Evolutionary conservation across 2,888 invertebrate species (phyloP).

Genomic region (Agrotis clavis): DNA sequence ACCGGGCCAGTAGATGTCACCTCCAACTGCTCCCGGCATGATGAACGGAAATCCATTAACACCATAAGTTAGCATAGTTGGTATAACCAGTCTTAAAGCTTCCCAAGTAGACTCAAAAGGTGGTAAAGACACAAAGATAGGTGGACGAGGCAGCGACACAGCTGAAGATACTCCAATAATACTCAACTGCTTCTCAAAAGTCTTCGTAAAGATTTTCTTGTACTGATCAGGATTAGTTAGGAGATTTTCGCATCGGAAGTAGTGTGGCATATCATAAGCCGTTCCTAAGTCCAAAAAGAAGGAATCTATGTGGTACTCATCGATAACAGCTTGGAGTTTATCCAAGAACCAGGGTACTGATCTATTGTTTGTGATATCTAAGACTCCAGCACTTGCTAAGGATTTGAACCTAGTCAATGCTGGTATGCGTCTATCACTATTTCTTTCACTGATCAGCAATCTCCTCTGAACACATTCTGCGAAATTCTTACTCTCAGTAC

Average conservation of each 20-base stretch:
- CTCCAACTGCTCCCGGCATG: slow-evolving; percentile 98
- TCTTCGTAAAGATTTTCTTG: slow-evolving; percentile 93
- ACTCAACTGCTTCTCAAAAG: slow-evolving; percentile 92
- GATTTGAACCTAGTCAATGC: slow-evolving; percentile 96
- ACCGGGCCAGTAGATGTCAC: slow-evolving; percentile 94
- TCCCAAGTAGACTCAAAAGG: slow-evolving; percentile 97
- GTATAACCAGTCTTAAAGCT: slow-evolving; percentile 95
- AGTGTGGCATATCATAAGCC: slow-evolving; percentile 96
- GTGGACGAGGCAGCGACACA: slow-evolving; percentile 95
- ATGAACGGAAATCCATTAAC: slow-evolving; percentile 98
- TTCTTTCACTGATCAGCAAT: slow-evolving; percentile 95
- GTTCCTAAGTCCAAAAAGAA: slow-evolving; percentile 96
- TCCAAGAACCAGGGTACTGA: slow-evolving; percentile 95
- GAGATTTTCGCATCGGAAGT: slow-evolving; percentile 94
- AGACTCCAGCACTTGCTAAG: slow-evolving; percentile 94
- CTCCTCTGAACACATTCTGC: slow-evolving; percentile 94
- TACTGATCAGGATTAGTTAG: slow-evolving; percentile 96
- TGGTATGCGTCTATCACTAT: slow-evolving; percentile 95
- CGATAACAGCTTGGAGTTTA: slow-evolving; percentile 93
- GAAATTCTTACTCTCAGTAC: slow-evolving; percentile 96
- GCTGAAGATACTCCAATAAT: slow-evolving; percentile 96
- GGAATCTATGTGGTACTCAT: slow-evolving; percentile 95
- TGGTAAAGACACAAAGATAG: slow-evolving; percentile 96
- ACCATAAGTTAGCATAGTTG: slow-evolving; percentile 96
- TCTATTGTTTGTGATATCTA: slow-evolving; percentile 96